Evolutionary conservation across 2,888 invertebrate species (phyloP).

Genomic region (Pantelozetes paolii): DNA sequence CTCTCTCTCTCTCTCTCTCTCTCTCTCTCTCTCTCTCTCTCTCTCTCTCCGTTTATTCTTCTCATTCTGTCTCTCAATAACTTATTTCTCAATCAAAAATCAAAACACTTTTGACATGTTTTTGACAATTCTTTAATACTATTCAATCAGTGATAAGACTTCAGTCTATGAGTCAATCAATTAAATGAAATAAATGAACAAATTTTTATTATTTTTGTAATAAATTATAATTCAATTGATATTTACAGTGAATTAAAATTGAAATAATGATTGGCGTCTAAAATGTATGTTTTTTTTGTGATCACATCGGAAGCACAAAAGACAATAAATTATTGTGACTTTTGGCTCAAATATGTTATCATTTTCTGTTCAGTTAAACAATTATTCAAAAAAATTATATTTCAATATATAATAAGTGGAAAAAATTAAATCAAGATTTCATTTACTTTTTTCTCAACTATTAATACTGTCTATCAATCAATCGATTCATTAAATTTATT

Average conservation of each 20-base stretch:
- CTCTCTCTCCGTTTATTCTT: slow-evolving; percentile 15
- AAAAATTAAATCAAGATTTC: background rate
- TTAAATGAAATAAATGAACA: slow-evolving; percentile 24
- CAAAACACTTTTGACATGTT: background rate
- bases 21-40: slow-evolving; percentile 29
- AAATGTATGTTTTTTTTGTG: background rate
- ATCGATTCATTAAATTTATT: slow-evolving; percentile 18
- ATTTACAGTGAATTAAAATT: slow-evolving; percentile 30
- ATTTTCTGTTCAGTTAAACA: background rate
- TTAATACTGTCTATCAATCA: slow-evolving; percentile 11
- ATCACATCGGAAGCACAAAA: slow-evolving; percentile 32
- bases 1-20: no score
- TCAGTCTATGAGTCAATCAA: slow-evolving; percentile 5
- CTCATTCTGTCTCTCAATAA: slow-evolving; percentile 27
- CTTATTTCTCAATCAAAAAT: slow-evolving; percentile 20
- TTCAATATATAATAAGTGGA: background rate
- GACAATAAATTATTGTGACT: slow-evolving; percentile 13
- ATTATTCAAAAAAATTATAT: background rate
- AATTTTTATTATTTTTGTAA: slow-evolving; percentile 34
- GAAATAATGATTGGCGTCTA: slow-evolving; percentile 35
- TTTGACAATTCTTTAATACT: slow-evolving; percentile 23
- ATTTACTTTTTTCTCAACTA: background rate
- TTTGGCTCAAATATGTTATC: slow-evolving; percentile 26
- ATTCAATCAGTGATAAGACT: slow-evolving; percentile 16
- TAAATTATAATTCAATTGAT: slow-evolving; percentile 34